Evolutionary conservation across 1,140 invertebrate genomes (phyloP), one percentile per base, ranked within the genome.

Genomic region (Solenopsis fugax): DNA sequence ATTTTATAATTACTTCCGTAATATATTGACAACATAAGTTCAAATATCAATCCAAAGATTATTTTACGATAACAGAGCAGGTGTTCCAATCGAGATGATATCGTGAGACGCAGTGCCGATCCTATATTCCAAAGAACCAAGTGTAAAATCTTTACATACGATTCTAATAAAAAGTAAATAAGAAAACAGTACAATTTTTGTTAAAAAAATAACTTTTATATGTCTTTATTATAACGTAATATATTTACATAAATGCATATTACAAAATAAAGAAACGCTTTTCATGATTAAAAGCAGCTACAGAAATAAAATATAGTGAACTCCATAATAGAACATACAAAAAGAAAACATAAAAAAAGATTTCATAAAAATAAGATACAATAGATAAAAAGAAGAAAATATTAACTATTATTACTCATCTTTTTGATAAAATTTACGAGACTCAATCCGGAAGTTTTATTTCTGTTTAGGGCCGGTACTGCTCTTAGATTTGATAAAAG

Each of bases 401-500:
- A 24, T 64, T 16, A 29, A 10, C 29, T 1, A 29, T 29, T 29
- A 29, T 29, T 29, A 60, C 13, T 54, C 4, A 41, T 41, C 41
- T 1, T 7, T 41, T 41, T 41, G 10, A 71, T 41, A 21, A 73
- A 37, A n/a, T 54, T 56, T 58, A 58, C 4, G n/a, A 41, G 9
- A 54, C 6, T 16, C 2, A 45, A 7, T 54, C 16, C 10, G 10
- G 16, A 1, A n/a, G 6, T 21, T 50, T 64, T 64, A n/a, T 34
- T 2, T 50, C 50, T n/a, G 1, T 29, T 50, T 50, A 77, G 21
- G 7, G 10, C 10, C 75, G 45, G 75, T 45, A 78, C 75, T 78
- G 75, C 13, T 64, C 41, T 58, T 58, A 75, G 72, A 77, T 78
- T 78, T 78, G 75, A 78, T 78, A 78, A 78, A 78, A 73, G 45